Conservation (phyloP, 2,888 invertebrate genomes). For the Caenorhabditis uteleia region DNA sequence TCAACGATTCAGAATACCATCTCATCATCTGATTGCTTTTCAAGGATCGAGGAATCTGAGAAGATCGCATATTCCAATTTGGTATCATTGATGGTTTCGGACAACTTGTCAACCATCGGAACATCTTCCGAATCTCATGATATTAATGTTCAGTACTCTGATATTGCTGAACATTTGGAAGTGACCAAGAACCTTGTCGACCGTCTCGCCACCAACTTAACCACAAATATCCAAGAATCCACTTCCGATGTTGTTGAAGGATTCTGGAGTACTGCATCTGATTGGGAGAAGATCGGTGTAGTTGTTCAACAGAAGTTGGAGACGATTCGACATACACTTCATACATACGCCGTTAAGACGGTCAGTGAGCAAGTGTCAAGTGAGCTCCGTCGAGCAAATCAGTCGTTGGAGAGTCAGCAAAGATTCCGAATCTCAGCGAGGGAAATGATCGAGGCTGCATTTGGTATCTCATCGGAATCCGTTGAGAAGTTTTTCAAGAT, state of each 20-base stretch:
- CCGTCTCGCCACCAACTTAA: no score
- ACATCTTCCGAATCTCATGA: not conserved
- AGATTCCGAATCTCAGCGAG: conserved; percentile 6
- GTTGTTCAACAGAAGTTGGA: conserved; percentile 16
- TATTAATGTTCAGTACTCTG: not conserved
- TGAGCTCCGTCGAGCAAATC: no score
- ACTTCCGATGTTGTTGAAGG: conserved; percentile 21
- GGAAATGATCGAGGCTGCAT: conserved; percentile 10
- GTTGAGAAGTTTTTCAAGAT: conserved; percentile 19
- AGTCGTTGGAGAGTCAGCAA: no score
- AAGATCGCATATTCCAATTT: not conserved
- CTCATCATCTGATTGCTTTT: not conserved
- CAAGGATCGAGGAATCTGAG: not conserved
- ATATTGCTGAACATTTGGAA: not conserved
- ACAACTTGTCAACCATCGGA: not conserved
- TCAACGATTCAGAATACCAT: not conserved
- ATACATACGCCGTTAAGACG: conserved; percentile 11
- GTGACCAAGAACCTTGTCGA: not conserved
- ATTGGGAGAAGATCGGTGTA: conserved; percentile 11
- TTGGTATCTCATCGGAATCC: conserved; percentile 5
- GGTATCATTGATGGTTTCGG: not conserved
- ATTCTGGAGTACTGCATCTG: conserved; percentile 36
- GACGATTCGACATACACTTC: conserved; percentile 7
- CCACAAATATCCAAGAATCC: conserved; percentile 15
- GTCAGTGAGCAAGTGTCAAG: conserved; percentile 8